phyloP scores from a whole-genome alignment of 2,888 invertebrate species.

The Ischnus inquisitorius region DNA sequence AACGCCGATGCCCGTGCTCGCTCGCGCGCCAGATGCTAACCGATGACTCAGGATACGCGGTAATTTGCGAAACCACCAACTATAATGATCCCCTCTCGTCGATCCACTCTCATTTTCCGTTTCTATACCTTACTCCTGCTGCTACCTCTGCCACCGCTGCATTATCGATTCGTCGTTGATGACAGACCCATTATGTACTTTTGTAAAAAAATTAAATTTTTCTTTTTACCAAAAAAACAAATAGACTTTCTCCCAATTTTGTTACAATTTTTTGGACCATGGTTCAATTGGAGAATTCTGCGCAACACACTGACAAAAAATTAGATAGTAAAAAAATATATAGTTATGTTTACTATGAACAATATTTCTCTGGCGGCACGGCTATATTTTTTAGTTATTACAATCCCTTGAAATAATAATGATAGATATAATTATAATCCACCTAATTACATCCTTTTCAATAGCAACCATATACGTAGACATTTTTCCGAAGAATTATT shows the following conservation, averaged over 20 bases:
- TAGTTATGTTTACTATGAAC: no score
- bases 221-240: neutral
- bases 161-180: slow-evolving; percentile 49
- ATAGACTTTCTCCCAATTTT: no score
- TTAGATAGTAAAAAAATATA: no score
- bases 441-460: no score
- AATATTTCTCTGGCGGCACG: no score
- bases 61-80: slow-evolving; percentile 82
- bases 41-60: slow-evolving; percentile 76
- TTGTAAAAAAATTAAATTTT: neutral
- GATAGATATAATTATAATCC: no score
- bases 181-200: slow-evolving; percentile 47
- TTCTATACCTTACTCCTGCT: slow-evolving; percentile 21
- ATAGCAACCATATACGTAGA: no score
- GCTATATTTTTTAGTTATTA: no score
- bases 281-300: no score
- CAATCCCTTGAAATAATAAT: no score
- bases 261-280: neutral
- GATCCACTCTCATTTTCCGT: slow-evolving; percentile 61
- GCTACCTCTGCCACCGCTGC: slow-evolving; percentile 25
- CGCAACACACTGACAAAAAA: no score
- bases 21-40: slow-evolving; percentile 79
- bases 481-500: no score
- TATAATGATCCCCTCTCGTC: slow-evolving; percentile 75
- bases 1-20: slow-evolving; percentile 52